Conservation (phyloP, 1,140 invertebrate genomes). For the Lordiphosa collinella region DNA sequence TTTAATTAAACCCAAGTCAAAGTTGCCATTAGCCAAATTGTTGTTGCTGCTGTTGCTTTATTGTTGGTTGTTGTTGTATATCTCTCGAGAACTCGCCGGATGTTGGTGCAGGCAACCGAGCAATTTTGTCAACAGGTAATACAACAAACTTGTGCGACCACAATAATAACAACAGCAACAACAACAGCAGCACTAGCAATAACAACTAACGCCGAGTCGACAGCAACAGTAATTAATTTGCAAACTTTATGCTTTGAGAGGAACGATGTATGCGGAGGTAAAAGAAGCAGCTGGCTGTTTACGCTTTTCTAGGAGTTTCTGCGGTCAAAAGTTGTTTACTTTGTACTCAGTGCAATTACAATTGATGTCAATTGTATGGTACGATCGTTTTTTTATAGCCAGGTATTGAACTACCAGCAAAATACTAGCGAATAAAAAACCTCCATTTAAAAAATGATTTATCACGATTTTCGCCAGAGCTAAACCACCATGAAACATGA, state of each 20-base stretch:
- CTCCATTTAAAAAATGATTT: no score
- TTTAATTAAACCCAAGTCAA: conserved; percentile 53
- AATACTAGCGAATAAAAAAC: no score
- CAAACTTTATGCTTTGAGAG: conserved; percentile 28
- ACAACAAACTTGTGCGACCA: conserved; percentile 61
- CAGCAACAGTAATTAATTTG: conserved; percentile 40
- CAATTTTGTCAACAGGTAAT: conserved; percentile 63
- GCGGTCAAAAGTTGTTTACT: no score
- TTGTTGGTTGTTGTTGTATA: conserved; percentile 1
- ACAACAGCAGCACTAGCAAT: conserved; percentile 14
- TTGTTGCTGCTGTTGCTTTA: not conserved
- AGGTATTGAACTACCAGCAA: no score
- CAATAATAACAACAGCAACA: conserved; percentile 35
- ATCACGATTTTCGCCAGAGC: no score
- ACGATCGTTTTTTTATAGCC: no score
- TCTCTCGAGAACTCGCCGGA: conserved; percentile 53
- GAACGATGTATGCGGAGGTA: conserved; percentile 5
- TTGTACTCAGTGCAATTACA: no score
- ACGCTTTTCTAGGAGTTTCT: conserved; percentile 10
- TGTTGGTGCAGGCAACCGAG: conserved; percentile 42
- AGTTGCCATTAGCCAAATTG: conserved; percentile 56
- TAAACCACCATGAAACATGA: no score
- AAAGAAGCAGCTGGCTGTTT: conserved; percentile 17
- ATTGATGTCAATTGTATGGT: no score
- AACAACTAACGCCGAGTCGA: conserved; percentile 14